Percentiles rank a stretch among this genome's conserved stretches.
These are phyloP conservation scores for Danio kyathit DNA, from an alignment of 2,797 vertebrate species.

Conservation along the genomic window DNA sequence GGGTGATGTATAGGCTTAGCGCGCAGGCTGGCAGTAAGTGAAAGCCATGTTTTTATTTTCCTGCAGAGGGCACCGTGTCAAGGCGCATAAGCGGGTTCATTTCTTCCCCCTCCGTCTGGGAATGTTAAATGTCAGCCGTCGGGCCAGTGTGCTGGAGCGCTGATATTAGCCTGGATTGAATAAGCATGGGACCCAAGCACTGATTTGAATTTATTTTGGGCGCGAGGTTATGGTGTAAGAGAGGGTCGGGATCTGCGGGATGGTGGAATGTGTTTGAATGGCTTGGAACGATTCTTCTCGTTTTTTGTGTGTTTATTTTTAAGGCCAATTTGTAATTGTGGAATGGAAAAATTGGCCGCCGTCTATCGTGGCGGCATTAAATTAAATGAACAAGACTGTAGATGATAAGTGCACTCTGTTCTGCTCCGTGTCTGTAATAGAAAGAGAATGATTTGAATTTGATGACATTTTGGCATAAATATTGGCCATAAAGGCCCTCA, in stretches of 20 bases:
- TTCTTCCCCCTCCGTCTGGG: slow-evolving; percentile 72
- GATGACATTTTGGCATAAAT: slow-evolving; percentile 42
- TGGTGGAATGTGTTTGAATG: slow-evolving; percentile 61
- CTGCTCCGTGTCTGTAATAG: slow-evolving; percentile 16
- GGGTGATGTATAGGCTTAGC: slow-evolving; percentile 82
- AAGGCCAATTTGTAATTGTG: slow-evolving; percentile 47
- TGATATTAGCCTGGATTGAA: slow-evolving; percentile 57
- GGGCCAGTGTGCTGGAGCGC: slow-evolving; percentile 53
- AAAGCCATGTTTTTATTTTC: slow-evolving; percentile 87
- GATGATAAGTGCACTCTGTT: slow-evolving; percentile 6
- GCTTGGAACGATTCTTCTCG: slow-evolving; percentile 28
- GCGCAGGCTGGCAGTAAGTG: slow-evolving; percentile 79
- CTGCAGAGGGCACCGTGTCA: slow-evolving; percentile 78
- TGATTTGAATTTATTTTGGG: slow-evolving; percentile 54
- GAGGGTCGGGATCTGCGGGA: slow-evolving; percentile 32
- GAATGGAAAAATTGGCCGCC: slow-evolving; percentile 50
- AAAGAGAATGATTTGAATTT: slow-evolving; percentile 38
- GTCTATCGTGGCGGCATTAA: slow-evolving; percentile 33
- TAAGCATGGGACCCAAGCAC: slow-evolving; percentile 46
- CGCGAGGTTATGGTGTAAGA: slow-evolving; percentile 24
- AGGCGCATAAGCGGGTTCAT: slow-evolving; percentile 82
- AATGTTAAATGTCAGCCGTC: slow-evolving; percentile 76
- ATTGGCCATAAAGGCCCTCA: slow-evolving; percentile 1
- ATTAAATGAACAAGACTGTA: slow-evolving; percentile 48
- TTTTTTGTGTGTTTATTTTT: slow-evolving; percentile 39